Evolutionary conservation across 2,797 vertebrate genomes (phyloP), one percentile per base, ranked within the genome.

Genomic region (Loris lydekkerianus): DNA sequence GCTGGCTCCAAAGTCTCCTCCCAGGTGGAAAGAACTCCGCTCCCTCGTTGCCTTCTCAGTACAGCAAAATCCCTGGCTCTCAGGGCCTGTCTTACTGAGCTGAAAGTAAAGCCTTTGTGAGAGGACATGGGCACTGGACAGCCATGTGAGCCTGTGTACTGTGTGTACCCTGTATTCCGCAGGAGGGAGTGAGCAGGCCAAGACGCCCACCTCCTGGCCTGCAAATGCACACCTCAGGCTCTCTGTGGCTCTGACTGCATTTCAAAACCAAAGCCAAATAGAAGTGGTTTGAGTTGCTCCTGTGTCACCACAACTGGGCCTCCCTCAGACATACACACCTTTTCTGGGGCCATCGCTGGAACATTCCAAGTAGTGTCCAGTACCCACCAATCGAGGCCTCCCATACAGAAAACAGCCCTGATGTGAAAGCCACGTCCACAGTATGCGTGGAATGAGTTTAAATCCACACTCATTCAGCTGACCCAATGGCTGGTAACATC

Each of bases 241-340:
- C 84, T 70, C 87, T 88, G 95, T 34, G 56, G 60, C 56, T 94
- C 75, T 53, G 88, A 91, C 86, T 84, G 83, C 53, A 85, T 95
- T 94, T 89, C 90, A 86, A 96, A 97, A 93, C 88, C 86, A 93
- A 97, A 96, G 95, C 73, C 81, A 96, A 92, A 92, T 25, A 84
- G 92, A 96, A 91, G 93, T 91, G 78, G 92, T 97, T 94, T 95
- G 83, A 56, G 86, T 43, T 61, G 82, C 84, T 96, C 65, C 88
- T 89, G 82, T 56, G n/a, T 93, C 92, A 92, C 80, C 94, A 91
- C 75, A 88, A 90, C 88, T 65, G 58, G 78, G 73, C 87, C 87
- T 69, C 85, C 58, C 83, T 88, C 70, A 70, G 72, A 87, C 3
- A 58, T 60, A 93, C 63, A 86, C 95, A 90, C 78, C 82, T 89